phyloP scores from a whole-genome alignment of 2,797 vertebrate species.

The Otolemur crassicaudatus region DNA sequence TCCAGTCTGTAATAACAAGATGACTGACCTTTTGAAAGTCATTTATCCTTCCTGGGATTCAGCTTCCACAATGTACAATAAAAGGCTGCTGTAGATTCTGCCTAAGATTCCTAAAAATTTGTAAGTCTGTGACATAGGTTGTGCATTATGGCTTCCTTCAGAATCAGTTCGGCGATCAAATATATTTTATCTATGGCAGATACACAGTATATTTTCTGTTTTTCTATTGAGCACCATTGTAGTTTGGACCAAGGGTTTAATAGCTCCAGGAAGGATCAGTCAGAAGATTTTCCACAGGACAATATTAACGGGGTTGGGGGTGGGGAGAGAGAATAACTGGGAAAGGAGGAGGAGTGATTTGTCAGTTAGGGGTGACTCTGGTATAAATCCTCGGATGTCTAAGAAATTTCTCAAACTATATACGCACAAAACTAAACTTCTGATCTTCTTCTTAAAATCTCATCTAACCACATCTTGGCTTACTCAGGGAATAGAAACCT shows the following conservation, averaged over 20 bases:
- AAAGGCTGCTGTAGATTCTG: constrained; percentile 41
- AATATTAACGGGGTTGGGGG: neutral
- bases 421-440: neutral
- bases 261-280: neutral
- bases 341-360: neutral
- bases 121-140: constrained; percentile 30
- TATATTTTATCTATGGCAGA: constrained; percentile 33
- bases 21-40: constrained; percentile 70
- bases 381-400: neutral
- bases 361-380: neutral
- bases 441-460: neutral
- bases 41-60: constrained; percentile 48
- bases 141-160: constrained; percentile 64
- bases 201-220: constrained; percentile 61
- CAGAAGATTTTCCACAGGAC: neutral
- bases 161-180: constrained; percentile 68
- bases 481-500: neutral
- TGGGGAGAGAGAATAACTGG: neutral
- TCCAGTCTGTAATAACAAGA: constrained; percentile 48
- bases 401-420: neutral
- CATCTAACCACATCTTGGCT: neutral
- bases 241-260: neutral
- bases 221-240: constrained; percentile 20
- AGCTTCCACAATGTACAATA: constrained; percentile 53
- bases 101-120: constrained; percentile 29